A percentile compares a stretch with the other conserved stretches of the same genome.
These are phyloP conservation scores for Psilopsiagon aymara DNA, from an alignment of 2,113 vertebrate genomes.

Conservation along the genomic window DNA sequence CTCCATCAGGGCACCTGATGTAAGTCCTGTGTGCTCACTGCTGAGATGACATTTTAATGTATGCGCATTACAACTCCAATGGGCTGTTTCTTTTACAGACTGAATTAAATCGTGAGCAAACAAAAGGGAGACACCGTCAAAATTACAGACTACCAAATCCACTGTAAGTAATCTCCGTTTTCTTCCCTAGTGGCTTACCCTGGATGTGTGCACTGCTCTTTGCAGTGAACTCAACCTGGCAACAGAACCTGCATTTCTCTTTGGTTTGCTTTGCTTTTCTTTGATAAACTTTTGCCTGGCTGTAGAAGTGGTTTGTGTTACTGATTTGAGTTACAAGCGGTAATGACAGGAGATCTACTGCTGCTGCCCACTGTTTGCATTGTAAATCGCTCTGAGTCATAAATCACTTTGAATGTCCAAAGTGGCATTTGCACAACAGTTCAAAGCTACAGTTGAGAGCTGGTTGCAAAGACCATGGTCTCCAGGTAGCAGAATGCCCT, in stretches of 20 bases:
- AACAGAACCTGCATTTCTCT: not conserved
- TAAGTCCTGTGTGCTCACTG: not conserved
- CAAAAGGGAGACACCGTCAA: not conserved
- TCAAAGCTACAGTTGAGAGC: not conserved
- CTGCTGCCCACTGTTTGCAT: not conserved
- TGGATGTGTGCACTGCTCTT: not conserved
- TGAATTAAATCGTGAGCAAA: not conserved
- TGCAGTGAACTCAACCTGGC: not conserved
- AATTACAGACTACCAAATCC: not conserved
- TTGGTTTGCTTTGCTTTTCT: not conserved
- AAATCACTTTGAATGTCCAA: not conserved
- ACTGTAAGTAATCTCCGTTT: constrained; percentile 39
- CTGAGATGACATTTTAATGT: not conserved
- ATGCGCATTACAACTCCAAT: not conserved
- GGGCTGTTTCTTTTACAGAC: not conserved
- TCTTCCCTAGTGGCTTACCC: not conserved
- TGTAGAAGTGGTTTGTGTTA: not conserved
- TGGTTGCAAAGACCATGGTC: not conserved
- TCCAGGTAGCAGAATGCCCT: not conserved
- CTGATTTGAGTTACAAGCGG: not conserved
- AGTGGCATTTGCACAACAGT: not conserved
- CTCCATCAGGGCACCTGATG: constrained; percentile 12
- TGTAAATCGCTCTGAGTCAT: not conserved
- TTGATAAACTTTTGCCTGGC: not conserved
- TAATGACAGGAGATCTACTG: not conserved